Conservation (phyloP, 2,113 vertebrate genomes). For the Chaetura pelagica region DNA sequence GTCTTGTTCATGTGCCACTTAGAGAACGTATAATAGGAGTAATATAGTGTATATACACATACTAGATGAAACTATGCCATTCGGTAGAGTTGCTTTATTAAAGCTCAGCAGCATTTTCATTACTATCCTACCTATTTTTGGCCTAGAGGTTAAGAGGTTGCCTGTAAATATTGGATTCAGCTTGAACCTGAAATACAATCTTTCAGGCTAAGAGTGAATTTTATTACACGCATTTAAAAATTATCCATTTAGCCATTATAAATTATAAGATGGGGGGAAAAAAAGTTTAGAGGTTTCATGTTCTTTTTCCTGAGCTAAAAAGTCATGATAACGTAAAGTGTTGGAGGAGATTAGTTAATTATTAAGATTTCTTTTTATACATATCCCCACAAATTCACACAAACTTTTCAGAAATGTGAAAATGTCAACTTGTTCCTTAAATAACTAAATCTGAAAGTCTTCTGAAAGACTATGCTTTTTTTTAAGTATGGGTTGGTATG, state of each 20-base stretch:
- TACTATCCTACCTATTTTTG: not conserved
- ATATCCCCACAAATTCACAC: accelerated
- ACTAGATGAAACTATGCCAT: not conserved
- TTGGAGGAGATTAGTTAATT: not conserved
- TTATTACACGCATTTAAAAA: constrained; percentile 15
- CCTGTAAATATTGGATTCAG: constrained; percentile 3
- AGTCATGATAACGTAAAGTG: not conserved
- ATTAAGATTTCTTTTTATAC: not conserved
- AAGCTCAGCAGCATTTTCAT: constrained; percentile 22
- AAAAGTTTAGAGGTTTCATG: not conserved
- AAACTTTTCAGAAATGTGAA: not conserved
- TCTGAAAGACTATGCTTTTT: not conserved
- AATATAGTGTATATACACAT: not conserved
- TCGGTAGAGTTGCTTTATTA: not conserved
- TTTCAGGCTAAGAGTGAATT: not conserved
- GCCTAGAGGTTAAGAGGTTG: not conserved
- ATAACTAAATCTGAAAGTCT: not conserved
- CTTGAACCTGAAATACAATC: not conserved
- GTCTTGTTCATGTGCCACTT: not conserved
- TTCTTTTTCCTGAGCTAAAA: not conserved
- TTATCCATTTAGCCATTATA: not conserved
- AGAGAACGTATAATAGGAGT: not conserved
- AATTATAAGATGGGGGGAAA: not conserved
- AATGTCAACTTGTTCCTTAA: not conserved
- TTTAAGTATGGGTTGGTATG: not conserved